phyloP scores from a whole-genome alignment of 2,888 invertebrate genomes.

The Cheilosia vernalis region DNA sequence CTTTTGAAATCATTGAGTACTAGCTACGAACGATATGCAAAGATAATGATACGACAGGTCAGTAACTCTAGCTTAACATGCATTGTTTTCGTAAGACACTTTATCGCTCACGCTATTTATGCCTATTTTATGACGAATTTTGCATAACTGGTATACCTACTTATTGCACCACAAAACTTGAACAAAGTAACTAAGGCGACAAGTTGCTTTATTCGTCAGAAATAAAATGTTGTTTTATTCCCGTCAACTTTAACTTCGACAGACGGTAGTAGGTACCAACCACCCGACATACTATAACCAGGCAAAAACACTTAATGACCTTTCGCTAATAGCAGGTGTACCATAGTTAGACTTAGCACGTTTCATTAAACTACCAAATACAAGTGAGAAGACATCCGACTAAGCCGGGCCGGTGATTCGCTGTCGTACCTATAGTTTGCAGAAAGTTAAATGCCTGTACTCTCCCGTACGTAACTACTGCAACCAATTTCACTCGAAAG shows the following conservation, averaged over 20 bases:
- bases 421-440: constrained; percentile 35
- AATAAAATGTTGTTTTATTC: constrained; percentile 24
- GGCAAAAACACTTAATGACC: constrained; percentile 47
- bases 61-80: not conserved
- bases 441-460: constrained; percentile 48
- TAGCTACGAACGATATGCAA: too few relatives aligned
- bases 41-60: too few relatives aligned
- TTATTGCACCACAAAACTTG: not conserved
- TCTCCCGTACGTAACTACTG: not conserved
- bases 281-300: not conserved
- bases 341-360: constrained; percentile 44
- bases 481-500: constrained; percentile 64
- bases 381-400: constrained; percentile 13
- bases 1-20: too few relatives aligned
- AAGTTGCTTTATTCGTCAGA: constrained; percentile 20
- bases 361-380: constrained; percentile 8
- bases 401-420: constrained; percentile 35
- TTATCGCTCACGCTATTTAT: not conserved
- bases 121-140: not conserved
- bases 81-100: not conserved
- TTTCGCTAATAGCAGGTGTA: constrained; percentile 37
- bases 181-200: not conserved
- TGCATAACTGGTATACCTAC: not conserved
- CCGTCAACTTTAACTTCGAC: constrained; percentile 1
- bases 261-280: not conserved